Evolutionary conservation across 2,113 vertebrate genomes (phyloP).

Genomic region (Ramphastos sulfuratus): DNA sequence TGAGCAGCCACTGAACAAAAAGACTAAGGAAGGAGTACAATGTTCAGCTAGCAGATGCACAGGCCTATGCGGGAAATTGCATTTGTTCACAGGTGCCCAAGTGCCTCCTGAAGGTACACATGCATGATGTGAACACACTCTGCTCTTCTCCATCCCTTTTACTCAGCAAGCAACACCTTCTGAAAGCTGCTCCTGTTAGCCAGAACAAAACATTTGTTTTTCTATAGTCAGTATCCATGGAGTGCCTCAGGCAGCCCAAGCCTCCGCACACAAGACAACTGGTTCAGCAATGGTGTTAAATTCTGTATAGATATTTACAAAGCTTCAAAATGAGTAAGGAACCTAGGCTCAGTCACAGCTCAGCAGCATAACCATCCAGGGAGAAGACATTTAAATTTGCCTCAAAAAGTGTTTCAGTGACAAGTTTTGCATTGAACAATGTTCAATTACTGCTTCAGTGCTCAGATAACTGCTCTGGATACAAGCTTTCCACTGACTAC

Average conservation of each 20-base stretch:
- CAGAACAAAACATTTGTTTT: background rate
- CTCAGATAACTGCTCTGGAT: background rate
- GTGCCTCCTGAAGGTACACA: background rate
- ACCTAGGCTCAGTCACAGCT: background rate
- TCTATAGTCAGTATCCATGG: rapidly evolving
- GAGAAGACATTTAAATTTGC: background rate
- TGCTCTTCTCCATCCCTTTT: background rate
- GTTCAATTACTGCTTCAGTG: background rate
- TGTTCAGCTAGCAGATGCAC: background rate
- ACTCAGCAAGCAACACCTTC: background rate
- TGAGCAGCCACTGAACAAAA: background rate
- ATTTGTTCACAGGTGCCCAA: background rate
- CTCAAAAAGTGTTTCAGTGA: background rate
- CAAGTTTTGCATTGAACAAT: background rate
- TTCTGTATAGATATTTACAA: background rate
- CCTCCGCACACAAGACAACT: background rate
- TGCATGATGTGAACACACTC: background rate
- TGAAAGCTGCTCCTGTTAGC: background rate
- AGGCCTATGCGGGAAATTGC: background rate
- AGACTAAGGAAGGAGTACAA: background rate
- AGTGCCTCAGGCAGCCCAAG: background rate
- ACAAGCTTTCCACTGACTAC: background rate
- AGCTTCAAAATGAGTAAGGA: background rate
- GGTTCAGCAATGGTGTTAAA: background rate
- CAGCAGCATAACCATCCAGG: background rate